These are phyloP conservation scores for Meteorus cinctellus DNA, from an alignment of 2,888 invertebrate genomes.

Conservation along the genomic window DNA sequence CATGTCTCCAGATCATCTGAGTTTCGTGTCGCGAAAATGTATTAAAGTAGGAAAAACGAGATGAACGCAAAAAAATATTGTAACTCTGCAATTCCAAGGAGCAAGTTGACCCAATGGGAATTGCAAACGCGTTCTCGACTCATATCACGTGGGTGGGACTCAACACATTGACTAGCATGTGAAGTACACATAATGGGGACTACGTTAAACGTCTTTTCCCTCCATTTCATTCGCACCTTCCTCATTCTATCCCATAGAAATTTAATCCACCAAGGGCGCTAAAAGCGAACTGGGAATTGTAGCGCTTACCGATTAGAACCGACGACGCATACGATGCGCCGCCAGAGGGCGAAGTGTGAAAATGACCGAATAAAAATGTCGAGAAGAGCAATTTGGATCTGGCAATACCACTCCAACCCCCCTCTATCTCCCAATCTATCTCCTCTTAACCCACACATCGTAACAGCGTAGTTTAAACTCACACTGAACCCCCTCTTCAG, in stretches of 20 bases:
- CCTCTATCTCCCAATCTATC: slow-evolving; percentile 13
- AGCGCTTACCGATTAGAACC: slow-evolving; percentile 59
- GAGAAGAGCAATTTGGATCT: slow-evolving; percentile 30
- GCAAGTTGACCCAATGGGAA: slow-evolving; percentile 4
- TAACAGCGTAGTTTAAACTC: neutral
- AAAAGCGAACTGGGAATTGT: slow-evolving; percentile 53
- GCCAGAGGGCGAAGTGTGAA: slow-evolving; percentile 17
- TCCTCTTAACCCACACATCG: neutral
- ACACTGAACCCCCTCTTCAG: neutral
- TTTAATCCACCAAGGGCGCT: slow-evolving; percentile 60
- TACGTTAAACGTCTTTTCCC: slow-evolving; percentile 23
- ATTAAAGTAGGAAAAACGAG: neutral
- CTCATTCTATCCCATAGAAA: slow-evolving; percentile 50
- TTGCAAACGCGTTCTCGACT: neutral
- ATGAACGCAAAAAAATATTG: neutral
- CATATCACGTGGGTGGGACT: slow-evolving; percentile 17
- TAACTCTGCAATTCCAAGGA: neutral
- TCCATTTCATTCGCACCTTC: neutral
- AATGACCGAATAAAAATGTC: slow-evolving; percentile 41
- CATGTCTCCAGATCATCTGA: slow-evolving; percentile 7
- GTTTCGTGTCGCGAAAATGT: slow-evolving; percentile 17
- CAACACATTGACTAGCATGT: slow-evolving; percentile 29
- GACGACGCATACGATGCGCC: neutral
- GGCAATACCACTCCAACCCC: neutral
- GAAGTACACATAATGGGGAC: slow-evolving; percentile 40